Conservation (phyloP, 2,797 vertebrate species). For the Mionectes olivaceus region DNA sequence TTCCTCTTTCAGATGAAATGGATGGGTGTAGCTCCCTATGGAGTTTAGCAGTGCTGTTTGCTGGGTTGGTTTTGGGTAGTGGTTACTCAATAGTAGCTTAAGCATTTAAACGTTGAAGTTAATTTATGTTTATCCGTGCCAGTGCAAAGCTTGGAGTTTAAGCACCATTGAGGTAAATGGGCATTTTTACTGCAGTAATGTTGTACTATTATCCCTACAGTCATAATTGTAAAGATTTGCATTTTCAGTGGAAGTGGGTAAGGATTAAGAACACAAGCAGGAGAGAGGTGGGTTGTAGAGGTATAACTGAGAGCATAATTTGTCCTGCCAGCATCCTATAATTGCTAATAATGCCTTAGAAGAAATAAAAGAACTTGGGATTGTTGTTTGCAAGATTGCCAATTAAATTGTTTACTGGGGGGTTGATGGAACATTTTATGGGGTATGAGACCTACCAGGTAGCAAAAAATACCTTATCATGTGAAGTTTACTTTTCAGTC, state of each 20-base stretch:
- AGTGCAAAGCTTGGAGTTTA: constrained; percentile 4
- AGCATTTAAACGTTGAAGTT: constrained; percentile 20
- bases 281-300: background rate
- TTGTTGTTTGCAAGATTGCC: background rate
- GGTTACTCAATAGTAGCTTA: constrained; percentile 9
- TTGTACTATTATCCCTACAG: constrained; percentile 35
- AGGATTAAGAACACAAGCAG: constrained; percentile 23
- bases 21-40: constrained; percentile 39
- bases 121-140: constrained; percentile 45
- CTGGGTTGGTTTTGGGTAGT: background rate
- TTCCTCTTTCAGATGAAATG: constrained; percentile 53
- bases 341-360: constrained; percentile 34
- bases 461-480: background rate
- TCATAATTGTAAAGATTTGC: constrained; percentile 40
- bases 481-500: background rate
- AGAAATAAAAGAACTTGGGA: background rate
- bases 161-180: constrained; percentile 8
- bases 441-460: background rate
- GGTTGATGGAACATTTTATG: background rate
- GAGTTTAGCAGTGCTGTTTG: constrained; percentile 1
- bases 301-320: background rate
- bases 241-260: constrained; percentile 15
- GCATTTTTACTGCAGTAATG: background rate
- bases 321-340: constrained; percentile 1
- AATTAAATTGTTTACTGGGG: background rate